Conservation (phyloP, 1,140 invertebrate genomes). For the Drosophila gunungcola region DNA sequence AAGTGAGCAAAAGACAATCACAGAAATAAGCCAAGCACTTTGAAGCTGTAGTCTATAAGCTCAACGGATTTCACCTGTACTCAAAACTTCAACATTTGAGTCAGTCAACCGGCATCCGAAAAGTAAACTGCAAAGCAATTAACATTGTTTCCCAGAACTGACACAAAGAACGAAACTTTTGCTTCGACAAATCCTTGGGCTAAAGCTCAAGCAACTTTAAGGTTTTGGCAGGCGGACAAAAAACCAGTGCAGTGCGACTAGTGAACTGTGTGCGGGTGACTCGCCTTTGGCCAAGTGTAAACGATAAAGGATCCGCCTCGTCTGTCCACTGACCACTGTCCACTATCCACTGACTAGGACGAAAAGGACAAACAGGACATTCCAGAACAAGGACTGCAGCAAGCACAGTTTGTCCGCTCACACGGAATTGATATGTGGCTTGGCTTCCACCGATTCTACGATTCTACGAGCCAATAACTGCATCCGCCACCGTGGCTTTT, state of each 20-base stretch:
- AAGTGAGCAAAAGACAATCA: neutral
- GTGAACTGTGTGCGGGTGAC: constrained; percentile 14
- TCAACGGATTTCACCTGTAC: constrained; percentile 15
- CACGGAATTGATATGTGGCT: constrained; percentile 78
- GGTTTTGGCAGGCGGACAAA: constrained; percentile 27
- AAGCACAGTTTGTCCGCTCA: constrained; percentile 66
- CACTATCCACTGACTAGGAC: constrained; percentile 33
- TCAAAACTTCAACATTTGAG: constrained; percentile 16
- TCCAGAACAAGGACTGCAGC: constrained; percentile 54
- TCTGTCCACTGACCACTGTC: too few relatives aligned
- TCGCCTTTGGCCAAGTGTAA: constrained; percentile 61
- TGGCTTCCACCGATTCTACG: constrained; percentile 21
- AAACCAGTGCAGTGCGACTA: constrained; percentile 4
- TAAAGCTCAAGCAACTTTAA: constrained; percentile 29
- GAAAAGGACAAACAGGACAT: constrained; percentile 1
- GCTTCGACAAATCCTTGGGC: constrained; percentile 8
- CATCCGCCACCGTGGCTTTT: constrained; percentile 50
- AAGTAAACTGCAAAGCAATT: constrained; percentile 54
- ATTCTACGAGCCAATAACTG: neutral
- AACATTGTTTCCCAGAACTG: constrained; percentile 42
- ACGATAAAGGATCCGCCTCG: constrained; percentile 53
- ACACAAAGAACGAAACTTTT: constrained; percentile 44
- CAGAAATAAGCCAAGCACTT: neutral
- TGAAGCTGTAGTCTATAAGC: neutral
- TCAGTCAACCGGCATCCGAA: constrained; percentile 21